Evolutionary conservation across 2,797 vertebrate species (phyloP).

Genomic region (Falco berigora): DNA sequence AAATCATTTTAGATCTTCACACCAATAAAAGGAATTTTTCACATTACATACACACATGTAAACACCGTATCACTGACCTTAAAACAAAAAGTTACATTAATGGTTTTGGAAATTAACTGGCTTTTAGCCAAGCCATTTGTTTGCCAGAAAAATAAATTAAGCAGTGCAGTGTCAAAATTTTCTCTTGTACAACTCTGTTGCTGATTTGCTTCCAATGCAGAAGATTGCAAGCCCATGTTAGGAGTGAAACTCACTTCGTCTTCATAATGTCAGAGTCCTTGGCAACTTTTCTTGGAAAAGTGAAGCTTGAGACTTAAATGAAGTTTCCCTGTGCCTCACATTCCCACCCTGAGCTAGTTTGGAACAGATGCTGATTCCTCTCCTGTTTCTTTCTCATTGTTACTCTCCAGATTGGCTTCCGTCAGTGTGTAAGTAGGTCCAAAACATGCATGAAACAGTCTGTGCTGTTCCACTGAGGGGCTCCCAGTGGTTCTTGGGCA

Average conservation of each 20-base stretch:
- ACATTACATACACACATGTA: neutral
- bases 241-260: constrained; percentile 10
- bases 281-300: constrained; percentile 43
- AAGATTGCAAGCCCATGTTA: constrained; percentile 21
- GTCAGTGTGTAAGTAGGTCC: neutral
- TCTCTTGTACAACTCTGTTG: neutral
- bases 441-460: neutral
- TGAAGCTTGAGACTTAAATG: neutral
- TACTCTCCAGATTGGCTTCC: neutral
- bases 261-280: constrained; percentile 11
- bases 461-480: neutral
- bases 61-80: neutral
- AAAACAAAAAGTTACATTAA: neutral
- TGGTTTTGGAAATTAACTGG: neutral
- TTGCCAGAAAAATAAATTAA: constrained; percentile 19
- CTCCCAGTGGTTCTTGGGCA: neutral
- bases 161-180: neutral
- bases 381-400: neutral
- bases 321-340: neutral
- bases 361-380: neutral
- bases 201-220: constrained; percentile 13
- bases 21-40: neutral
- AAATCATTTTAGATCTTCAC: neutral
- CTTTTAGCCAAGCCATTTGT: neutral
- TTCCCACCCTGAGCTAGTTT: neutral